A percentile compares a stretch with the other conserved stretches of the same genome.
Conservation (phyloP, 30 jellyfish, hydroid and myxozoan species). For the Turritopsis dohrnii region DNA sequence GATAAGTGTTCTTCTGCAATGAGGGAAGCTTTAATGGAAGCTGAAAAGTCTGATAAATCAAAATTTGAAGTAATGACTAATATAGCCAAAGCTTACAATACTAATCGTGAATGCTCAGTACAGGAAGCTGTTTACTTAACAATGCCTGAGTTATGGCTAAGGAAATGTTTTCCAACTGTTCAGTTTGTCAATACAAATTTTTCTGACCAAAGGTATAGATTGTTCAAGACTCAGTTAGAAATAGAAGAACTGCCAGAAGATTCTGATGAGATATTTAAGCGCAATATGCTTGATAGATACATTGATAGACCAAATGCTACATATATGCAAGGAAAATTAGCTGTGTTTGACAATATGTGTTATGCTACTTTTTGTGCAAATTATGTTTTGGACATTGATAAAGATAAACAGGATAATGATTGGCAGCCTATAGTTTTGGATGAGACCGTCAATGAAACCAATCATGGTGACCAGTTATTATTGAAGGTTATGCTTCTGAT, state of each 20-base stretch:
- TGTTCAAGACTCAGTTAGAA: background rate
- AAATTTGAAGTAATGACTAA: constrained; percentile 5
- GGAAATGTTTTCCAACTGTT: constrained; percentile 22
- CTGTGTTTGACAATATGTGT: constrained; percentile 1
- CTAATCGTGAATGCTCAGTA: constrained; percentile 16
- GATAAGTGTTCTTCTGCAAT: constrained; percentile 1
- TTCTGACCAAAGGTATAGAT: constrained; percentile 20
- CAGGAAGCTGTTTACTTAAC: constrained; percentile 19
- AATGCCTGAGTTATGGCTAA: no score
- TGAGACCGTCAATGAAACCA: no score
- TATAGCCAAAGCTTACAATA: constrained; percentile 3
- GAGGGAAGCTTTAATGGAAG: constrained; percentile 9
- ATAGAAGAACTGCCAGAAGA: constrained; percentile 26
- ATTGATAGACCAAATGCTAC: constrained; percentile 20
- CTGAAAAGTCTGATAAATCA: background rate
- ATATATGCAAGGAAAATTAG: constrained; percentile 12
- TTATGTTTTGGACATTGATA: background rate
- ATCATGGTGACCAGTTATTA: no score
- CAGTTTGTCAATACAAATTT: constrained; percentile 21
- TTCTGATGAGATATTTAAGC: constrained; percentile 12
- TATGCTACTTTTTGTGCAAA: constrained; percentile 1
- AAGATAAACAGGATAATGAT: background rate
- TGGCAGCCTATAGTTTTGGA: no score
- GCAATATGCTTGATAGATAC: constrained; percentile 30
- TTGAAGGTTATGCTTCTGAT: no score